A percentile compares a stretch with the other conserved stretches of the same genome.
Evolutionary conservation across 2,888 invertebrate species (phyloP).

Genomic region (Platycnemis pennipes): DNA sequence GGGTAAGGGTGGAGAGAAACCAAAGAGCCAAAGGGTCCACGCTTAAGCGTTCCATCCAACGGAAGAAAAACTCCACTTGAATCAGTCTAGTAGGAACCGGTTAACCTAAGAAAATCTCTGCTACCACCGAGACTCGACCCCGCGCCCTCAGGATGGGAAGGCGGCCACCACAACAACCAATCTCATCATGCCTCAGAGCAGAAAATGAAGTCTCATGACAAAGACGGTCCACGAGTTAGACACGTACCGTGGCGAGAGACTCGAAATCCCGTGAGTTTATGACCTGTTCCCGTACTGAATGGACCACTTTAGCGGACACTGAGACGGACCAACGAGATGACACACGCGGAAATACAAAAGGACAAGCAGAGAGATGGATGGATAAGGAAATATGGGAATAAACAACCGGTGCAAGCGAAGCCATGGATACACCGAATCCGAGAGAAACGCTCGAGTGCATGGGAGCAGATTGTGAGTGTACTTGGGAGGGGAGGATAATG

Average conservation of each 20-base stretch:
- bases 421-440: background rate
- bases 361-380: background rate
- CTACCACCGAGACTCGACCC: no score
- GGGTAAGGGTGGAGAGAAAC: no score
- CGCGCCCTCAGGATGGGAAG: no score
- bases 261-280: background rate
- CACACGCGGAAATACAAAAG: background rate
- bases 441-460: background rate
- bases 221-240: background rate
- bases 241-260: background rate
- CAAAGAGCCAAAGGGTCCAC: no score
- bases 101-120: no score
- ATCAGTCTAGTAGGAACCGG: no score
- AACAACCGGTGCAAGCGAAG: background rate
- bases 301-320: background rate
- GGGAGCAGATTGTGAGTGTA: background rate
- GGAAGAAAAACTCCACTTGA: no score
- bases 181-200: background rate
- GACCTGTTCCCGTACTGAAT: background rate
- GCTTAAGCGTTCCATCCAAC: no score
- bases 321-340: background rate
- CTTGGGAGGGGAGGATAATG: slow-evolving; percentile 11
- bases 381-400: background rate
- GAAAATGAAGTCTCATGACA: background rate
- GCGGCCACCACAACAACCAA: no score